phyloP scores from a whole-genome alignment of 2,797 vertebrate genomes.

The Smutsia temminckii region DNA sequence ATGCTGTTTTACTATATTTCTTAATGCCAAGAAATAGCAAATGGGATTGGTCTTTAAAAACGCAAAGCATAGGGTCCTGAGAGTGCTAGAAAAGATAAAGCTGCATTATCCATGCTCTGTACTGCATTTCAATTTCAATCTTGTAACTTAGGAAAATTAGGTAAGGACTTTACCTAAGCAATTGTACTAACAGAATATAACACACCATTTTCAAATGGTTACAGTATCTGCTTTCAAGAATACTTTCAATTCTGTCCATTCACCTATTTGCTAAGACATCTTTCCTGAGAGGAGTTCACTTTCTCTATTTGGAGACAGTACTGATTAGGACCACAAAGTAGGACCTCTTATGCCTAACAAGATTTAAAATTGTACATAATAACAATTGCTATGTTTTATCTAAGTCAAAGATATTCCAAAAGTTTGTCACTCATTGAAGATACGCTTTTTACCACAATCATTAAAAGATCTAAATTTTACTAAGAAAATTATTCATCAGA shows the following conservation, averaged over 20 bases:
- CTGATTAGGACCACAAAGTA: neutral
- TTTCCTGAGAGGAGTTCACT: neutral
- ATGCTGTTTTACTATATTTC: conserved; percentile 52
- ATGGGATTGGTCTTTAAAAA: conserved; percentile 58
- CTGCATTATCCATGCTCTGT: neutral
- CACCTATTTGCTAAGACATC: neutral
- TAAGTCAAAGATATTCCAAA: neutral
- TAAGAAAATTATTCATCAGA: neutral
- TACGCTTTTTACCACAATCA: neutral
- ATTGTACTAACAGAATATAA: neutral
- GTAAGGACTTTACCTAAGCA: neutral
- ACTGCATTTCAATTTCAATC: conserved; percentile 28
- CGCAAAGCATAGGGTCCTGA: neutral
- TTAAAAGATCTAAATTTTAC: neutral
- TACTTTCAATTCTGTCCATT: neutral
- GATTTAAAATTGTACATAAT: neutral
- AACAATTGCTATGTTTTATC: neutral
- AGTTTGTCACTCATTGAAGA: neutral
- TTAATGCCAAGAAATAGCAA: conserved; percentile 70
- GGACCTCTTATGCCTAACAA: neutral
- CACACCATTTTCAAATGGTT: neutral
- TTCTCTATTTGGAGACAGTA: neutral
- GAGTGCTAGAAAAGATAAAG: conserved; percentile 8
- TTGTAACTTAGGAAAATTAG: neutral
- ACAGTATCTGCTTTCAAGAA: neutral